Evolutionary conservation across 2,797 vertebrate genomes (phyloP).

Genomic region (Mycteria americana): DNA sequence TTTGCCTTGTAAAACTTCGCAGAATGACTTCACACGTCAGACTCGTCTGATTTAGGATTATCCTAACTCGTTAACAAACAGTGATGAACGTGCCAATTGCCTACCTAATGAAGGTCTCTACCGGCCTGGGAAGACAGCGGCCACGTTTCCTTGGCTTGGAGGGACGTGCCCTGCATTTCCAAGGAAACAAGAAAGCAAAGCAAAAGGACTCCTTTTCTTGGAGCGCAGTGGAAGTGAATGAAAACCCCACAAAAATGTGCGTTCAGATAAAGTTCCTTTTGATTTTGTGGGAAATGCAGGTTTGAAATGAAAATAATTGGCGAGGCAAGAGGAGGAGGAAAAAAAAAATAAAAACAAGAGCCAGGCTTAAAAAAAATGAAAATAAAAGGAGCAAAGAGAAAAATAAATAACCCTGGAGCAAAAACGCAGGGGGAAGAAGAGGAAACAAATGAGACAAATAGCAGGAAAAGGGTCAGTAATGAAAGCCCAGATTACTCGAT

Average conservation of each 20-base stretch:
- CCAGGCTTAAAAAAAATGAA: background rate
- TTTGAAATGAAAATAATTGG: constrained; percentile 9
- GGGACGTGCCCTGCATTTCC: background rate
- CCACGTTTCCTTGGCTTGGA: background rate
- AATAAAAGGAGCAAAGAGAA: background rate
- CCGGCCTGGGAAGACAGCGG: background rate
- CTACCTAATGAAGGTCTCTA: background rate
- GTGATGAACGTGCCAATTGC: background rate
- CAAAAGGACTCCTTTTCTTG: background rate
- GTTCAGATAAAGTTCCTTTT: background rate
- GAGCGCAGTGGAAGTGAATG: background rate
- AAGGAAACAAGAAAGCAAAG: background rate
- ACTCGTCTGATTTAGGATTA: background rate
- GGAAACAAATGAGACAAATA: constrained; percentile 53
- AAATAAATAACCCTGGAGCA: constrained; percentile 32
- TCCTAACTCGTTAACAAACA: background rate
- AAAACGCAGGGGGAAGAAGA: background rate
- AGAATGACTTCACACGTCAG: background rate
- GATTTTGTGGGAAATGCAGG: background rate
- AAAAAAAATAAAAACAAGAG: background rate
- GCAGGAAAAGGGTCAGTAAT: constrained; percentile 44
- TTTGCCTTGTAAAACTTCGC: background rate
- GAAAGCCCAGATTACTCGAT: constrained; percentile 41
- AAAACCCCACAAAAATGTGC: background rate
- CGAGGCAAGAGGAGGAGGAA: background rate